These are phyloP conservation scores for Delphinapterus leucas DNA, from an alignment of 2,113 vertebrate genomes.

Conservation along the genomic window DNA sequence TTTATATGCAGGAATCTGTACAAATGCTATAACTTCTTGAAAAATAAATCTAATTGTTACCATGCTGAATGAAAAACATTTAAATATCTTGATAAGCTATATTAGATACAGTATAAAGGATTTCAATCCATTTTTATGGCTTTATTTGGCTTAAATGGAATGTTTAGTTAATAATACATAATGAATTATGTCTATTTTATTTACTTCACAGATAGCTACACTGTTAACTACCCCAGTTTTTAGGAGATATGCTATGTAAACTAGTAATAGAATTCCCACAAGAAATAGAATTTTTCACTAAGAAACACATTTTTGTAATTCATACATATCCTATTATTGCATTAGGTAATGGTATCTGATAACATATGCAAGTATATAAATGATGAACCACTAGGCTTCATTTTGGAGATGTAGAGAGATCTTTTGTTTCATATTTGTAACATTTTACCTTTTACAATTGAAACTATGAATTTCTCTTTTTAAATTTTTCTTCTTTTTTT, in stretches of 20 bases:
- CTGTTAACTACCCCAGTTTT: slow-evolving; percentile 63
- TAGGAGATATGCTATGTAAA: slow-evolving; percentile 52
- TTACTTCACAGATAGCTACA: slow-evolving; percentile 45
- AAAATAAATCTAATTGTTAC: not conserved
- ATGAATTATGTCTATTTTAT: slow-evolving; percentile 14
- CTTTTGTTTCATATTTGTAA: slow-evolving; percentile 42
- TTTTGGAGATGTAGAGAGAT: slow-evolving; percentile 52
- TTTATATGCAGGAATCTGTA: not conserved
- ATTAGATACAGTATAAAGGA: not conserved
- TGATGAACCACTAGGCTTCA: slow-evolving; percentile 22
- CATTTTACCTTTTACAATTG: not conserved
- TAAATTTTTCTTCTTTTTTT: not conserved
- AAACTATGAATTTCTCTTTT: not conserved
- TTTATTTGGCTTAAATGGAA: slow-evolving; percentile 29
- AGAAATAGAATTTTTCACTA: slow-evolving; percentile 64
- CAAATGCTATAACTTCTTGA: not conserved
- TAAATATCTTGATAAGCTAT: slow-evolving; percentile 16
- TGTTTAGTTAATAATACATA: slow-evolving; percentile 27
- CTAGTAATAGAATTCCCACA: slow-evolving; percentile 54
- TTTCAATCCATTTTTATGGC: slow-evolving; percentile 4
- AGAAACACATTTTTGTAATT: slow-evolving; percentile 71
- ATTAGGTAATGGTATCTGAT: slow-evolving; percentile 70
- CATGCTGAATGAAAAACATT: not conserved
- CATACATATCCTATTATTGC: slow-evolving; percentile 53
- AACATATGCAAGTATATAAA: slow-evolving; percentile 48